Base-by-base conservation (phyloP, 2,797 vertebrate genomes). In the Cyprinella venusta region DNA sequence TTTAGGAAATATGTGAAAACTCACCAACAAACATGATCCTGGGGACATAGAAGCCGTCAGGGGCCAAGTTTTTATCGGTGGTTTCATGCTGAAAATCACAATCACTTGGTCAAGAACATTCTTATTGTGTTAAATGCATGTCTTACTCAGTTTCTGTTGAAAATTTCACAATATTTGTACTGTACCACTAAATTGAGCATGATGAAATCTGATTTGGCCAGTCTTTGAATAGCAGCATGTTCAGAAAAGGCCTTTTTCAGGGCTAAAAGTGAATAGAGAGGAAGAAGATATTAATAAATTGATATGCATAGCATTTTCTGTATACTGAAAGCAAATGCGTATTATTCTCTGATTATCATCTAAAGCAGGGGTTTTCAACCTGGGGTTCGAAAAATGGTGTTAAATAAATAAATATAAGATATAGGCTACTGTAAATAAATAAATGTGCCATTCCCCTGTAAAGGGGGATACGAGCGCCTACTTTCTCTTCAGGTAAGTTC, bases 21-120 rank as follows among this genome's bases (percentile, higher is more conserved):
- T 76, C 94, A 98, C 97, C 96, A 86, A 97, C 87, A 92, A 98
- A 98, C 87, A 98, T 81, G 89, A 98, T 97, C 89, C 96, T 93
- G 84, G 96, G 96, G 68, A 97, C 95, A 0, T 98, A 97, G 61
- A 92, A 88, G 50, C 97, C 96, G 70, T 98, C 97, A 81, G 96
- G 96, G 38, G 96, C 94, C 89, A 97, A 77, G 81, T 97, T 95
- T 59, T 88, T 86, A 80, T 97, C 97, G 0, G 36, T 69, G 4
- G 95, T 95, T 90, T 98, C 96, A 75, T 96, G 92, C 97, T 97
- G 87, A 45, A 81, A 9, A 68, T 74, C 64, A 87, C 36, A 64
- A 48, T 65, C 16, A 84, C 24, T 18, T 19, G 9, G 13, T 61
- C 21, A 38, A 5, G 16, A 59, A 15, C 4, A 50, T 38, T 63